A percentile compares a stretch with the other conserved stretches of the same genome.
phyloP scores from a whole-genome alignment of 2,113 vertebrate genomes.

The Hippocampus abdominalis region DNA sequence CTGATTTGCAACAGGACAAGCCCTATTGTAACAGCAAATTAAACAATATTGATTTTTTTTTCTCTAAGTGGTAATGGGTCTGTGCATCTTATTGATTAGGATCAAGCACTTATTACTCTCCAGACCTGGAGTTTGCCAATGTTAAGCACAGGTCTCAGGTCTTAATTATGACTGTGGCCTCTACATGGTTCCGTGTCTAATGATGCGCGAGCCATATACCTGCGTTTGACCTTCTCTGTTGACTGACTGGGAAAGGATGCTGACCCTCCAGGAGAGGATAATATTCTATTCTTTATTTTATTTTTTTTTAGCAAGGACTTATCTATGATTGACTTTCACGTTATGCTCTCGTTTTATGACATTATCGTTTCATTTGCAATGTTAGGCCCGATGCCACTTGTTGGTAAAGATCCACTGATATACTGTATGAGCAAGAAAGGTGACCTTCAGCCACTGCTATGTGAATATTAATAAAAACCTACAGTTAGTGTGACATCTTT shows the following conservation, averaged over 20 bases:
- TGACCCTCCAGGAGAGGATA: slow-evolving; percentile 1
- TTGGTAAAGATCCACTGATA: slow-evolving; percentile 12
- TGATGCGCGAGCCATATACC: slow-evolving; percentile 58
- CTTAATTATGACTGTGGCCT: slow-evolving; percentile 71
- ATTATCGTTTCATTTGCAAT: neutral
- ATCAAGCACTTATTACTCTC: slow-evolving; percentile 77
- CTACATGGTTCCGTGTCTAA: slow-evolving; percentile 58
- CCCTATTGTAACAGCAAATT: slow-evolving; percentile 77
- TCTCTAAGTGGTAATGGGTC: slow-evolving; percentile 69
- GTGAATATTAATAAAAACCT: slow-evolving; percentile 9
- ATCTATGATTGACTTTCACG: slow-evolving; percentile 5
- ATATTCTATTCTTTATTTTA: slow-evolving; percentile 16
- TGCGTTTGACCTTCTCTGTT: slow-evolving; percentile 57
- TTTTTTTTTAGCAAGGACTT: slow-evolving; percentile 9
- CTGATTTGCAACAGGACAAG: slow-evolving; percentile 77
- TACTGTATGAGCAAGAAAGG: neutral
- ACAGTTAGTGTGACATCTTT: neutral
- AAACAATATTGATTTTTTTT: slow-evolving; percentile 76
- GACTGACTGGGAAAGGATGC: neutral
- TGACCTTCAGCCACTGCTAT: slow-evolving; percentile 16
- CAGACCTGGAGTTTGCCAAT: slow-evolving; percentile 66
- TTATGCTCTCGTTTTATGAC: slow-evolving; percentile 1
- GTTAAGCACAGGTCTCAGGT: slow-evolving; percentile 67
- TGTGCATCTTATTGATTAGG: slow-evolving; percentile 76
- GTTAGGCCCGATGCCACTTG: slow-evolving; percentile 1